Percentiles rank a stretch among this genome's conserved stretches.
These are phyloP conservation scores for Hyles euphorbiae DNA, from an alignment of 1,140 invertebrate genomes.

Conservation along the genomic window DNA sequence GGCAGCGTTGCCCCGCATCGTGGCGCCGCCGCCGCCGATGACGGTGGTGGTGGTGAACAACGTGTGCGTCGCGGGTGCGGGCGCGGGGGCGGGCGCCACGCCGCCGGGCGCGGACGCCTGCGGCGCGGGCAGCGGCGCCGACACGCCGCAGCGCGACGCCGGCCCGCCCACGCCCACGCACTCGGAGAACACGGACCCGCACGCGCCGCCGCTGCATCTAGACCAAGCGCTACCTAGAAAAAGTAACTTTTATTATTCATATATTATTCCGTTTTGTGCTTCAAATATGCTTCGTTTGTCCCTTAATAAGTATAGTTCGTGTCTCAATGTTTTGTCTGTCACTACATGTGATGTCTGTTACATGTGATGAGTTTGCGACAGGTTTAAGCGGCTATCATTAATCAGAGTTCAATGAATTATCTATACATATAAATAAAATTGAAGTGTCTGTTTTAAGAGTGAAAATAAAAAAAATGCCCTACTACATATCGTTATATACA, in stretches of 20 bases:
- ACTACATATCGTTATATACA: too few species aligned
- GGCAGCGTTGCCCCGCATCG: constrained; percentile 82
- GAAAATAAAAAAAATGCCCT: too few species aligned
- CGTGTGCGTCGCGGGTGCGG: constrained; percentile 33
- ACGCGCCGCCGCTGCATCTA: constrained; percentile 57
- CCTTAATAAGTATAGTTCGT: too few species aligned
- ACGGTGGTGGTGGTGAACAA: constrained; percentile 16
- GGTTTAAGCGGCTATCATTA: too few species aligned
- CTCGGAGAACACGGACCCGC: constrained; percentile 62
- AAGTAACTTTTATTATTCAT: constrained; percentile 42
- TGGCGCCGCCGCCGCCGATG: constrained; percentile 75
- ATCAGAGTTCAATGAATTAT: too few species aligned
- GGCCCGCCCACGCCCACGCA: constrained; percentile 77
- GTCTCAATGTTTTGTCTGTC: too few species aligned
- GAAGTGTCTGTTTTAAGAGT: too few species aligned
- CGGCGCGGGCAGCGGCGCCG: constrained; percentile 34
- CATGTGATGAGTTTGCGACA: too few species aligned
- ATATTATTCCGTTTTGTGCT: too few species aligned
- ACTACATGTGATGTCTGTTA: too few species aligned
- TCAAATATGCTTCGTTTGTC: too few species aligned
- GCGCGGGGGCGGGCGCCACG: constrained; percentile 28
- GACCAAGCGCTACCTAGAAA: constrained; percentile 70
- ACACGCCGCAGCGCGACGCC: constrained; percentile 57
- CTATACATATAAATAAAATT: too few species aligned
- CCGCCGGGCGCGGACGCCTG: constrained; percentile 13